Conservation (phyloP, 2,888 invertebrate genomes). For the Troides helena region DNA sequence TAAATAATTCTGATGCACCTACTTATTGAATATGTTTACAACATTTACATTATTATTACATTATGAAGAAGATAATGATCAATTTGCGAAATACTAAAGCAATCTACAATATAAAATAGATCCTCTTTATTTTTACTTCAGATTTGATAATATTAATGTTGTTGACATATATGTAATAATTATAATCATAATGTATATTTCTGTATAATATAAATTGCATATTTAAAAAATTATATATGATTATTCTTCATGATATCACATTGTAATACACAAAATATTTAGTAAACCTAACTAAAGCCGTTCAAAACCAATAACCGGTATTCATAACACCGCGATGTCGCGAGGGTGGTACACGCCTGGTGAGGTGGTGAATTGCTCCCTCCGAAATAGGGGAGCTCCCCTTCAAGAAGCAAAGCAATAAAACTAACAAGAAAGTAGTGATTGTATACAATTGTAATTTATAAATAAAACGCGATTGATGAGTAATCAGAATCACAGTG, state of each 20-base stretch:
- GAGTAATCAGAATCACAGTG: too few species aligned
- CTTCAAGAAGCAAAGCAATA: background rate
- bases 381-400: background rate
- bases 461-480: too few species aligned
- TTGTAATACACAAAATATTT: background rate
- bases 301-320: conserved; percentile 9
- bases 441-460: background rate
- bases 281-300: background rate
- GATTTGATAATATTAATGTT: too few species aligned
- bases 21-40: too few species aligned
- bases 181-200: too few species aligned
- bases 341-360: conserved; percentile 7
- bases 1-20: too few species aligned
- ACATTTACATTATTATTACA: too few species aligned
- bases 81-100: too few species aligned
- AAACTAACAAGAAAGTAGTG: background rate
- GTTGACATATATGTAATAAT: too few species aligned
- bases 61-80: too few species aligned
- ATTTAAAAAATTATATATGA: background rate
- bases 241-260: background rate
- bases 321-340: conserved; percentile 7
- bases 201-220: background rate
- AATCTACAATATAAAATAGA: too few species aligned
- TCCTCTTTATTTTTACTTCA: too few species aligned
- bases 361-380: conserved; percentile 3